phyloP scores from a whole-genome alignment of 2,888 invertebrate species.

The Carcina quercana region DNA sequence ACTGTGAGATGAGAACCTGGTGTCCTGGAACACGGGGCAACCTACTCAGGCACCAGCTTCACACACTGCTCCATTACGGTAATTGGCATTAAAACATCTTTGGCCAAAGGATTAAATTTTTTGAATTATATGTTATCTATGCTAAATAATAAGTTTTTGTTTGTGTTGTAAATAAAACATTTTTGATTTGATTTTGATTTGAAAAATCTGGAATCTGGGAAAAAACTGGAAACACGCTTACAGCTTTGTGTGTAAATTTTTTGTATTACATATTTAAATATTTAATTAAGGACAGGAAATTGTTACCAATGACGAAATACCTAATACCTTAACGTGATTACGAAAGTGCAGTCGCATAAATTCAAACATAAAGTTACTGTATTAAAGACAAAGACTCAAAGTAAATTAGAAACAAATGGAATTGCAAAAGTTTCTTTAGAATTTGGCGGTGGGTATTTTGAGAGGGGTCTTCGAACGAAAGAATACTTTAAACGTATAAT shows the following conservation, averaged over 20 bases:
- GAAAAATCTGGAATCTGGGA: neutral
- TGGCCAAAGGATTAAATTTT: too few species aligned
- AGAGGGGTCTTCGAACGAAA: slow-evolving; percentile 33
- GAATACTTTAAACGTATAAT: slow-evolving; percentile 38
- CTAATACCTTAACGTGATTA: slow-evolving; percentile 26
- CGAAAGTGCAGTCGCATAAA: slow-evolving; percentile 29
- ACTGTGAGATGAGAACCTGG: too few species aligned
- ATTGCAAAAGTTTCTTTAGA: slow-evolving; percentile 34
- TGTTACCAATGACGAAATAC: neutral
- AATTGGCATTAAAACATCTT: too few species aligned
- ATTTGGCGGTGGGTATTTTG: slow-evolving; percentile 28
- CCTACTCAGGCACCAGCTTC: too few species aligned
- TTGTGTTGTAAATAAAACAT: neutral
- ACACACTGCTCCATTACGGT: too few species aligned
- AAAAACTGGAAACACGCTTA: neutral
- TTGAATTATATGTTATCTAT: neutral
- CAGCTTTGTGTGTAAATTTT: too few species aligned
- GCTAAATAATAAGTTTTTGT: neutral
- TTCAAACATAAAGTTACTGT: slow-evolving; percentile 24
- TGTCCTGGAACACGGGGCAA: too few species aligned
- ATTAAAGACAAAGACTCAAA: slow-evolving; percentile 32
- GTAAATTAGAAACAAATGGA: slow-evolving; percentile 49
- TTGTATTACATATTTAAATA: too few species aligned
- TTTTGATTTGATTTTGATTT: neutral
- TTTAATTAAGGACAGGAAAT: neutral